Percentiles rank a stretch among this genome's conserved stretches.
Conservation (phyloP, 2,888 invertebrate species). For the Temnothorax ravouxi region DNA sequence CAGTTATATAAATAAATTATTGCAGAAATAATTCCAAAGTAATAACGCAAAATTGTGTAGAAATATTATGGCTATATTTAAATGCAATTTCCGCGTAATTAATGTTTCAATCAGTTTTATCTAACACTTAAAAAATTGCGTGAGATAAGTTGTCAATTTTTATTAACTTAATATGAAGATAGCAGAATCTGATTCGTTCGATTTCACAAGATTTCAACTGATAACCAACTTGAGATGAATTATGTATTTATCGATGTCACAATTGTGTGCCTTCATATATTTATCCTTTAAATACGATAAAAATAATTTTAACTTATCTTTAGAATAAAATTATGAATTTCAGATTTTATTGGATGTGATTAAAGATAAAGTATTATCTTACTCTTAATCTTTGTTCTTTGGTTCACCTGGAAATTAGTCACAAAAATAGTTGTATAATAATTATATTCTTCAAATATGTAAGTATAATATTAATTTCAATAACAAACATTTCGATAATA, state of each 20-base stretch:
- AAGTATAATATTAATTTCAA: constrained; percentile 41
- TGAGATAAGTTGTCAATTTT: not conserved
- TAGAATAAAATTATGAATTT: constrained; percentile 11
- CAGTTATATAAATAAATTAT: constrained; percentile 25
- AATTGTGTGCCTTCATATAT: not conserved
- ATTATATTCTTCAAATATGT: constrained; percentile 38
- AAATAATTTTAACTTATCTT: not conserved
- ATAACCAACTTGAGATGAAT: not conserved
- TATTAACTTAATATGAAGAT: not conserved
- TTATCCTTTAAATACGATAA: not conserved
- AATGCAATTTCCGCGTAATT: not conserved
- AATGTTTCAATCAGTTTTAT: not conserved
- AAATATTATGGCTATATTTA: not conserved
- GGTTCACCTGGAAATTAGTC: not conserved
- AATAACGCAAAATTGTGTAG: not conserved
- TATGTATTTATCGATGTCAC: not conserved
- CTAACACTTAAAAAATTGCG: not conserved
- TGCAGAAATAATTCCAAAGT: not conserved
- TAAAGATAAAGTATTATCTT: not conserved
- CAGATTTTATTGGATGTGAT: not conserved
- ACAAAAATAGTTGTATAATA: constrained; percentile 23
- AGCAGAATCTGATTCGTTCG: not conserved
- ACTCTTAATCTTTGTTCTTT: not conserved
- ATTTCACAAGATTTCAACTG: not conserved
- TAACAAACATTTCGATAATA: constrained; percentile 24